Evolutionary conservation across 2,113 vertebrate species (phyloP).

Genomic region (Oncorhynchus keta): DNA sequence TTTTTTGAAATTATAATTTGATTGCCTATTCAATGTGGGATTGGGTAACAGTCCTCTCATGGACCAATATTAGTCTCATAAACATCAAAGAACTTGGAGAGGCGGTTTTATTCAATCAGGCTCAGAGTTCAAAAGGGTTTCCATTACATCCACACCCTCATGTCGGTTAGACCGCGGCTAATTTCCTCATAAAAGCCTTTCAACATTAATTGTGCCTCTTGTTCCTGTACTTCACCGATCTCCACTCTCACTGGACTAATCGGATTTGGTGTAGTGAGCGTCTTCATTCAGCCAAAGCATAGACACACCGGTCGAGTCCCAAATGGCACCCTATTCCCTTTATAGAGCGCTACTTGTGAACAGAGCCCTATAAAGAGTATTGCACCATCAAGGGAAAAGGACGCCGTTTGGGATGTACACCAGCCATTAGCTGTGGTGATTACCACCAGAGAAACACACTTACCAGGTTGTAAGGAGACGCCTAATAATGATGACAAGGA

Average conservation of each 20-base stretch:
- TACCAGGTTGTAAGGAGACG: no score
- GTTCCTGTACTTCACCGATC: conserved; percentile 52
- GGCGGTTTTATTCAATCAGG: conserved; percentile 53
- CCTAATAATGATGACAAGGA: no score
- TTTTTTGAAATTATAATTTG: neutral
- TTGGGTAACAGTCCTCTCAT: neutral
- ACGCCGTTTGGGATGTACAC: no score
- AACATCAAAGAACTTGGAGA: conserved; percentile 26
- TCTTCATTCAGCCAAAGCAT: neutral
- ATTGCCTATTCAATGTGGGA: neutral
- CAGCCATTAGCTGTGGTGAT: no score
- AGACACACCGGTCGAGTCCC: neutral
- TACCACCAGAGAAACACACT: no score
- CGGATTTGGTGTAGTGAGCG: neutral
- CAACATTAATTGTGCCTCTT: conserved; percentile 61
- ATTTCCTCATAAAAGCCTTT: conserved; percentile 72
- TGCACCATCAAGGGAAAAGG: no score
- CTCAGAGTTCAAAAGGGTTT: conserved; percentile 44
- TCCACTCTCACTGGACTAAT: neutral
- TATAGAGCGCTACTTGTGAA: no score
- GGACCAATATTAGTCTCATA: neutral
- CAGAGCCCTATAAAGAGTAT: no score
- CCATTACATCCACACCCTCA: conserved; percentile 42
- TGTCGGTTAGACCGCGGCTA: conserved; percentile 44
- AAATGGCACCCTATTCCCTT: no score